These are phyloP conservation scores for Tenthredo amoena DNA, from an alignment of 2,888 invertebrate species.

Conservation along the genomic window DNA sequence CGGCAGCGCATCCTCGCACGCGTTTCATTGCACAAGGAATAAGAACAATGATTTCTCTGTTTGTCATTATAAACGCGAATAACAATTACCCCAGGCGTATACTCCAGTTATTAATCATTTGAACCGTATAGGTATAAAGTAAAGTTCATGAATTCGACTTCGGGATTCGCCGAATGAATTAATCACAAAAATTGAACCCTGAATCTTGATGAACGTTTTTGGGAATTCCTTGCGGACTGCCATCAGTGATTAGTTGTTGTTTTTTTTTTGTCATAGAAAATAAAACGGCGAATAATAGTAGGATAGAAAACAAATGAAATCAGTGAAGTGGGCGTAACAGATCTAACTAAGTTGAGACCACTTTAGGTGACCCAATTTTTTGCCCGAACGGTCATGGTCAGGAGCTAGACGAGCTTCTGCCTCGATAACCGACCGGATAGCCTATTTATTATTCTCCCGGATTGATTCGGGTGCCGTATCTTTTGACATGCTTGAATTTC, in stretches of 20 bases:
- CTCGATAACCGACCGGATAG: neutral
- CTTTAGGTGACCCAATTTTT: slow-evolving; percentile 48
- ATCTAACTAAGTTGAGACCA: slow-evolving; percentile 43
- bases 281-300: slow-evolving; percentile 1
- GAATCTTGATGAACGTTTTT: neutral
- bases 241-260: neutral
- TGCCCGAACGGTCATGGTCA: slow-evolving; percentile 44
- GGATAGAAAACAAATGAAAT: slow-evolving; percentile 36
- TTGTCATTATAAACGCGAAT: neutral
- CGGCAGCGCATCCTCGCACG: neutral
- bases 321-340: slow-evolving; percentile 34
- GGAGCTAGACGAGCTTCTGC: neutral
- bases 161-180: neutral
- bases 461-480: neutral
- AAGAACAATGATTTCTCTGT: slow-evolving; percentile 14
- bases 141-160: neutral
- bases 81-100: neutral
- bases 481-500: neutral
- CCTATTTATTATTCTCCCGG: neutral
- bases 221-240: neutral
- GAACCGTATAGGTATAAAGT: neutral
- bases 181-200: neutral
- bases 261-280: neutral
- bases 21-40: neutral
- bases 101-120: neutral